Conservation (phyloP, 2,797 vertebrate genomes). For the Sebastes cheni region DNA sequence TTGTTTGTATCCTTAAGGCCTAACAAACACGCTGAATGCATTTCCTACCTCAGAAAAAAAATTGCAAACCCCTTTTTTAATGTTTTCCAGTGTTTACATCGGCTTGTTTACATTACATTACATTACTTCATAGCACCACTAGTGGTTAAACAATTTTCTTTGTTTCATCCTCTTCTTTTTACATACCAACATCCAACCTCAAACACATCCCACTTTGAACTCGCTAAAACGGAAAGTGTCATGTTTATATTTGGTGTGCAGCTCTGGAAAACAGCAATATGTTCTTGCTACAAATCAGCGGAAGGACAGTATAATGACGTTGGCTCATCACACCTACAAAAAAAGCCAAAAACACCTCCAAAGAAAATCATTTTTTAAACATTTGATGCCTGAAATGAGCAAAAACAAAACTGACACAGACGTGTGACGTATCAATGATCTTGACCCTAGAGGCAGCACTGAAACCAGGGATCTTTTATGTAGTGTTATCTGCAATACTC, state of each 20-base stretch:
- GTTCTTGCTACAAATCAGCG: no score
- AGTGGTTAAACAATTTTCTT: background rate
- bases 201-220: background rate
- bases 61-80: background rate
- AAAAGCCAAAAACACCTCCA: background rate
- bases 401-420: background rate
- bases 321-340: background rate
- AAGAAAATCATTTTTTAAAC: background rate
- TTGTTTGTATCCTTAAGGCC: background rate
- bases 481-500: background rate
- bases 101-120: background rate
- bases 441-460: background rate
- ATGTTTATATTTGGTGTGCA: no score
- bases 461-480: background rate
- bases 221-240: background rate
- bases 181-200: background rate
- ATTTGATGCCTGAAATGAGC: background rate
- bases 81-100: background rate
- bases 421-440: background rate
- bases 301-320: no score
- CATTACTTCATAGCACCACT: background rate
- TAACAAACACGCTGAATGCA: constrained; percentile 18
- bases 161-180: background rate
- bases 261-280: no score
- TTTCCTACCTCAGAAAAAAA: constrained; percentile 16